Percentiles rank a stretch among this genome's conserved stretches.
Conservation (phyloP, 2,113 vertebrate species). For the Gavialis gangeticus region DNA sequence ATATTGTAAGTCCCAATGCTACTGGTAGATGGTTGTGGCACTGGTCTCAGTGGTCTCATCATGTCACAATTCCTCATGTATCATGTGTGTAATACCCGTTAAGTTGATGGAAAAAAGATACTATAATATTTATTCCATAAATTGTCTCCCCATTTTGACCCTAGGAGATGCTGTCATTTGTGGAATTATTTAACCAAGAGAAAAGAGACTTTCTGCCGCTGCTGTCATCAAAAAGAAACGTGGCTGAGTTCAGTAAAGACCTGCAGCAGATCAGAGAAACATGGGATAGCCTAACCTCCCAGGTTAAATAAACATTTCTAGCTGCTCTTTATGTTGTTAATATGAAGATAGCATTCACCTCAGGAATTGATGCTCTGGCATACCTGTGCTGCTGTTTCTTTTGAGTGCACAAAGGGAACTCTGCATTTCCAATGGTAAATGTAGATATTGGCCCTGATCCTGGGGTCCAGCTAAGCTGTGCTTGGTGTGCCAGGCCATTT, state of each 20-base stretch:
- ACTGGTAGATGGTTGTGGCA: conserved; percentile 23
- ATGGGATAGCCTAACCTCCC: conserved; percentile 84
- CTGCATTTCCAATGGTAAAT: background rate
- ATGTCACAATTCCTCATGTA: background rate
- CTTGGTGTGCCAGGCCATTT: background rate
- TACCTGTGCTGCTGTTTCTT: background rate
- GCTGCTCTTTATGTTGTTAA: background rate
- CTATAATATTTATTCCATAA: background rate
- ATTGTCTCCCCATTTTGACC: conserved; percentile 37
- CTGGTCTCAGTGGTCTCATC: background rate
- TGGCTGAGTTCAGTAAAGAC: conserved; percentile 75
- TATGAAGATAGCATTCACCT: background rate
- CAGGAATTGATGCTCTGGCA: background rate
- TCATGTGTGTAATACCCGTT: conserved; percentile 10
- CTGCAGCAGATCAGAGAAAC: conserved; percentile 80
- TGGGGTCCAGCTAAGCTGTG: background rate
- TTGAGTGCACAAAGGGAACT: background rate
- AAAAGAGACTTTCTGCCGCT: conserved; percentile 85
- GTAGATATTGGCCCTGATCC: background rate
- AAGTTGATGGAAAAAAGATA: conserved; percentile 30
- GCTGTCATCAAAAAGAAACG: conserved; percentile 79
- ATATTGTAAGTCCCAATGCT: conserved; percentile 24
- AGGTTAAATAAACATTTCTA: conserved; percentile 78
- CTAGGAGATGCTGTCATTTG: conserved; percentile 90
- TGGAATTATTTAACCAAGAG: conserved; percentile 88